A percentile compares a stretch with the other conserved stretches of the same genome.
These are phyloP conservation scores for Sebastes iracundus DNA, from an alignment of 2,797 vertebrate species.

Conservation along the genomic window DNA sequence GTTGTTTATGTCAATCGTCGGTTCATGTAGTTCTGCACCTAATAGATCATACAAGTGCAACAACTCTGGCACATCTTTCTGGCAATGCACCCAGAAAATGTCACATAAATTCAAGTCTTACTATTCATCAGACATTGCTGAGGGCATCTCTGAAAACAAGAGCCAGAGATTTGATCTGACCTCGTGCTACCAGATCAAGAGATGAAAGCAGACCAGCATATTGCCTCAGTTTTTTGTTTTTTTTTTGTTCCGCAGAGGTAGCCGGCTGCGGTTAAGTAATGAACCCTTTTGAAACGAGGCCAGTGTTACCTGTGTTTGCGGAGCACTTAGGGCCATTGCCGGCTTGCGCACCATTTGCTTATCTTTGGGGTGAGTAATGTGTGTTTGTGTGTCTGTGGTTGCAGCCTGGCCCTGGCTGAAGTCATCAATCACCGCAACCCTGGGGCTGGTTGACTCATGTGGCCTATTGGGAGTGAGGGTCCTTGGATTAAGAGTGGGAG, in stretches of 20 bases:
- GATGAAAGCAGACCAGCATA: slow-evolving; percentile 33
- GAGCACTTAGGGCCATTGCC: slow-evolving; percentile 76
- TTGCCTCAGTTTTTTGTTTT: not conserved
- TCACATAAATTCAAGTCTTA: slow-evolving; percentile 3
- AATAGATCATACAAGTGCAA: not conserved
- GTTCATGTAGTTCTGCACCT: not conserved
- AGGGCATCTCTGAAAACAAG: slow-evolving; percentile 27
- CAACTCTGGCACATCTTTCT: not conserved
- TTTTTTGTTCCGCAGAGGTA: slow-evolving; percentile 11
- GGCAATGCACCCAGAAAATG: not conserved
- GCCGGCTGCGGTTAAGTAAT: slow-evolving; percentile 50
- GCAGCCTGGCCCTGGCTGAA: slow-evolving; percentile 63
- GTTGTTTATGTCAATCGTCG: not conserved
- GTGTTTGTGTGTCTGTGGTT: slow-evolving; percentile 79
- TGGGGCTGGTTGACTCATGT: slow-evolving; percentile 57
- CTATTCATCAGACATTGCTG: slow-evolving; percentile 17
- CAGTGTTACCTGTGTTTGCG: slow-evolving; percentile 76
- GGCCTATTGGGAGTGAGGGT: slow-evolving; percentile 38
- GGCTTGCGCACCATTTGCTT: slow-evolving; percentile 75
- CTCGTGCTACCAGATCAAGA: slow-evolving; percentile 23
- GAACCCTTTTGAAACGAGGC: slow-evolving; percentile 51
- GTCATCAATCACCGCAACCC: slow-evolving; percentile 77
- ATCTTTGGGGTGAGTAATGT: slow-evolving; percentile 81
- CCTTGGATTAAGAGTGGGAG: slow-evolving; percentile 18
- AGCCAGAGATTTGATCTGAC: slow-evolving; percentile 43